Evolutionary conservation across 1,140 invertebrate genomes (phyloP).

Genomic region (Agrypnia vestita): DNA sequence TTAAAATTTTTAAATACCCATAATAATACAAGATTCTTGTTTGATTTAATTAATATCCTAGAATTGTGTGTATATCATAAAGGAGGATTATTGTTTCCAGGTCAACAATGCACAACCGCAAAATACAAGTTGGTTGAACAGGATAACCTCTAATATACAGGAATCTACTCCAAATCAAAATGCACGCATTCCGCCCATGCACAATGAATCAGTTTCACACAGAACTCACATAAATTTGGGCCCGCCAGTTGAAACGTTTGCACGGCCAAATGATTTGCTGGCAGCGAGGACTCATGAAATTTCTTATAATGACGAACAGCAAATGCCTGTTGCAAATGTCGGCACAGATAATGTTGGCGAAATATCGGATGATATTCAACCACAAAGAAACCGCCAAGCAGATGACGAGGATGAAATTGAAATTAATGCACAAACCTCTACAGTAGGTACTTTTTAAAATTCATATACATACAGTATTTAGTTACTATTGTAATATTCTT

Average conservation of each 20-base stretch:
- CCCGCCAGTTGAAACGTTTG: background rate
- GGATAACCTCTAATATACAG: conserved; percentile 31
- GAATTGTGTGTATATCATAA: too few species aligned
- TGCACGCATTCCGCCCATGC: background rate
- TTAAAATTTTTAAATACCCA: too few species aligned
- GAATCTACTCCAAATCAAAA: background rate
- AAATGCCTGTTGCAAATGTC: background rate
- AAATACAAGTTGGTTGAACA: conserved; percentile 28
- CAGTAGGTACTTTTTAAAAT: background rate
- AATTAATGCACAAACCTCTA: background rate
- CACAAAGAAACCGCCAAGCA: background rate
- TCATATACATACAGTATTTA: background rate
- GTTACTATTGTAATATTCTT: too few species aligned
- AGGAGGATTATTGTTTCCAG: background rate
- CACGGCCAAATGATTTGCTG: background rate
- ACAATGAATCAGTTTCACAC: background rate
- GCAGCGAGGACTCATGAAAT: background rate
- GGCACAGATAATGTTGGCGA: background rate
- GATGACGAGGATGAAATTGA: conserved; percentile 27
- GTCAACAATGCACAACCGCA: conserved; percentile 14
- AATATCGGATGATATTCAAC: background rate
- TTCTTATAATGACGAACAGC: background rate
- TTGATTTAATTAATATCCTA: too few species aligned
- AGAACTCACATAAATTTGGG: background rate
- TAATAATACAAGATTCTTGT: too few species aligned